A percentile compares a stretch with the other conserved stretches of the same genome.
These are phyloP conservation scores for Falco columbarius DNA, from an alignment of 2,797 vertebrate species.

Conservation along the genomic window DNA sequence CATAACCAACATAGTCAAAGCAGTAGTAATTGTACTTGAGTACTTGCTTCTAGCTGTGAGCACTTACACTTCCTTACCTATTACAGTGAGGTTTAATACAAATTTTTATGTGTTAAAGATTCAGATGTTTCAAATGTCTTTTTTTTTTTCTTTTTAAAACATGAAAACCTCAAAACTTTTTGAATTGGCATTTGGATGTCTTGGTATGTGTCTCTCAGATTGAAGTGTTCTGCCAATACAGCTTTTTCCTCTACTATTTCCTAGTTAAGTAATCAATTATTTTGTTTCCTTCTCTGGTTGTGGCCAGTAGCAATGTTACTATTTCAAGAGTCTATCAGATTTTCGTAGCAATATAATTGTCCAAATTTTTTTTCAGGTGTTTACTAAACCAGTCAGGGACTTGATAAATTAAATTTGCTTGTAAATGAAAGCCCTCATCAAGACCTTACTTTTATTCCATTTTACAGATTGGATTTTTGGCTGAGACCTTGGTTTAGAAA, in stretches of 20 bases:
- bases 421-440: background rate
- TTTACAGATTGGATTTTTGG: background rate
- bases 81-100: background rate
- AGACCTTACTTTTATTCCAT: background rate
- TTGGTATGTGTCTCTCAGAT: background rate
- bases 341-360: background rate
- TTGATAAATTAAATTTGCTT: background rate
- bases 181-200: background rate
- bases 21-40: background rate
- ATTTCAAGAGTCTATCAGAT: background rate
- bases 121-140: background rate
- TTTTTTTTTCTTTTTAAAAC: too few species aligned
- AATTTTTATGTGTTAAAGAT: background rate
- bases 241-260: fast-evolving
- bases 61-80: background rate
- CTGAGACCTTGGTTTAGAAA: background rate
- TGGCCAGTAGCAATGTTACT: background rate
- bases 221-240: background rate
- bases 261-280: background rate
- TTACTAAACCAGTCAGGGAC: background rate
- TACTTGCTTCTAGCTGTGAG: background rate
- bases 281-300: background rate
- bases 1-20: background rate
- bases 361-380: background rate
- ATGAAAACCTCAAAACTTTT: background rate